Evolutionary conservation across 2,113 vertebrate genomes (phyloP).

Genomic region (Psilopsiagon aurifrons): DNA sequence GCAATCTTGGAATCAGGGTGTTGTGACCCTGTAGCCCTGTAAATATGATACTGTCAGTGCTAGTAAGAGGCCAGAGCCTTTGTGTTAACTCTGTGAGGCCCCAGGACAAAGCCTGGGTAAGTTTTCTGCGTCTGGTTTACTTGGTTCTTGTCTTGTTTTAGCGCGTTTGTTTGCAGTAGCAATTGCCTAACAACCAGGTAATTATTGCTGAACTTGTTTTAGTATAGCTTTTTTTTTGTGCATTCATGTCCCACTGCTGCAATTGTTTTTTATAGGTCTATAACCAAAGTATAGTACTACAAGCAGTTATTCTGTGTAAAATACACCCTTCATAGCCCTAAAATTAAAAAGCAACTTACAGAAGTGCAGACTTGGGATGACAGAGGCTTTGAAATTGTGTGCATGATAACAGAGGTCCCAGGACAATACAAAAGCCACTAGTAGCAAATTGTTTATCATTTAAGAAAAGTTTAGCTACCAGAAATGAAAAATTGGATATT

Average conservation of each 20-base stretch:
- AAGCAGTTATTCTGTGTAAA: background rate
- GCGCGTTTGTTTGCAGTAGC: background rate
- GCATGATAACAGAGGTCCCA: background rate
- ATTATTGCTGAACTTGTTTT: background rate
- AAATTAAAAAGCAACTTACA: background rate
- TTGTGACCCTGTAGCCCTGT: background rate
- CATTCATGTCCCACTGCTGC: background rate
- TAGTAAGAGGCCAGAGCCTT: background rate
- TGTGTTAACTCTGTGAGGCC: background rate
- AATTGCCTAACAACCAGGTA: rapidly evolving
- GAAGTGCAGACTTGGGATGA: background rate
- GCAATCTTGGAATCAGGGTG: background rate
- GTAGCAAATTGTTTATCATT: background rate
- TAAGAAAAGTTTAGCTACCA: background rate
- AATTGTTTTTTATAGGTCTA: background rate
- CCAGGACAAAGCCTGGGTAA: background rate
- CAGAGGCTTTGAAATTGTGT: background rate
- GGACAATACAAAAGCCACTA: background rate
- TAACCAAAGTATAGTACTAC: background rate
- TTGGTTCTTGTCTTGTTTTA: background rate
- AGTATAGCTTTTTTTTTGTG: background rate
- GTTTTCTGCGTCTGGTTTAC: background rate
- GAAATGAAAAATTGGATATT: background rate
- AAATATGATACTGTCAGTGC: background rate
- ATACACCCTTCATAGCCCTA: background rate